Evolutionary conservation across 2,113 vertebrate genomes (phyloP).

Genomic region (Rhegmatorhina hoffmannsi): DNA sequence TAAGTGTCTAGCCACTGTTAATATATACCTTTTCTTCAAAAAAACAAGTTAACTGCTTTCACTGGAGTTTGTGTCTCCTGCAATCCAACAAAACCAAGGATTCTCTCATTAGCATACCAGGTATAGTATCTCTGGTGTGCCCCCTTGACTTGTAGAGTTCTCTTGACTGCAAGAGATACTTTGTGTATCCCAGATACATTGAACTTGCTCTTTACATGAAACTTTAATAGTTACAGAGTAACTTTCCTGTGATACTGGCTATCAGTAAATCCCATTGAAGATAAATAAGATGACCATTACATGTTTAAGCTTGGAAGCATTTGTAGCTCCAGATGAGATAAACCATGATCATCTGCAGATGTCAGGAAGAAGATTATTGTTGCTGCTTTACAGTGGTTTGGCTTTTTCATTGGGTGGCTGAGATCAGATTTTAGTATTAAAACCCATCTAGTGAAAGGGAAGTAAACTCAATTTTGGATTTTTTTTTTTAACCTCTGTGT

Average conservation of each 20-base stretch:
- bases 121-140: not conserved
- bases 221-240: not conserved
- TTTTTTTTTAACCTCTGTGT: not conserved
- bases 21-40: not conserved
- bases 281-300: not conserved
- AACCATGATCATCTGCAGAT: not conserved
- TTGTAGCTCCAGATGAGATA: not conserved
- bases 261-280: not conserved
- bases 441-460: fast-evolving
- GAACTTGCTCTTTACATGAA: not conserved
- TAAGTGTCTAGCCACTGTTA: not conserved
- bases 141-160: not conserved
- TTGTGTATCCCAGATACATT: not conserved
- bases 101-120: fast-evolving
- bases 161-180: not conserved
- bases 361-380: not conserved
- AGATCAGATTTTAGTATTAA: not conserved
- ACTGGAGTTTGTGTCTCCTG: not conserved
- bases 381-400: not conserved
- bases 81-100: not conserved
- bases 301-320: not conserved
- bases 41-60: not conserved
- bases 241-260: not conserved
- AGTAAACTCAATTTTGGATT: not conserved
- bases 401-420: not conserved